A percentile compares a stretch with the other conserved stretches of the same genome.
These are phyloP conservation scores for Osmerus eperlanus DNA, from an alignment of 2,113 vertebrate genomes.

Conservation along the genomic window DNA sequence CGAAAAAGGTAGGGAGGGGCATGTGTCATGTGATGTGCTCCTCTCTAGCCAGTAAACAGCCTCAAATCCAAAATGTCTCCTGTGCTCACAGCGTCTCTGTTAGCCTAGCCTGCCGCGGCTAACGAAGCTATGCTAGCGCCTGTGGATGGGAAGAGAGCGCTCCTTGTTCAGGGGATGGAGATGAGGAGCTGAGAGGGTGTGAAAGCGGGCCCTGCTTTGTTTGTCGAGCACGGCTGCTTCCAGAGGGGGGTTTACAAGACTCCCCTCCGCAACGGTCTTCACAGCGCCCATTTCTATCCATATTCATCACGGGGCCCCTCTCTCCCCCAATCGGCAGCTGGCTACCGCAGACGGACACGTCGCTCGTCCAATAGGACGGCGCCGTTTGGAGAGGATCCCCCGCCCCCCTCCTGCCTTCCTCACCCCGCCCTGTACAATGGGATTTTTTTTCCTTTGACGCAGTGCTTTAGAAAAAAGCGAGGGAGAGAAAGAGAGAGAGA, in stretches of 20 bases:
- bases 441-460: slow-evolving; percentile 63
- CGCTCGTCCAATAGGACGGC: slow-evolving; percentile 59
- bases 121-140: slow-evolving; percentile 47
- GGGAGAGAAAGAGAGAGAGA: slow-evolving; percentile 28
- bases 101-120: slow-evolving; percentile 28
- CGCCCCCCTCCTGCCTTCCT: slow-evolving; percentile 41
- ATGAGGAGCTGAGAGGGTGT: slow-evolving; percentile 12
- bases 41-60: neutral
- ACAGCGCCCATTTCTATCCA: slow-evolving; percentile 67
- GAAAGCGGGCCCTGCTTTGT: slow-evolving; percentile 53
- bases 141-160: neutral
- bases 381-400: slow-evolving; percentile 45
- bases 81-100: slow-evolving; percentile 23
- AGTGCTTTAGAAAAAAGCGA: slow-evolving; percentile 56
- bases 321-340: slow-evolving; percentile 58
- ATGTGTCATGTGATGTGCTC: neutral
- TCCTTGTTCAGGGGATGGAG: no score
- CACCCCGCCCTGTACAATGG: slow-evolving; percentile 64
- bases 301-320: slow-evolving; percentile 64
- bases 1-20: neutral
- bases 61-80: slow-evolving; percentile 5
- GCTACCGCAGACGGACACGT: slow-evolving; percentile 44
- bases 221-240: slow-evolving; percentile 45
- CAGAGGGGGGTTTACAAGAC: slow-evolving; percentile 36
- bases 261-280: slow-evolving; percentile 58